Evolutionary conservation across 2,888 invertebrate genomes (phyloP), one percentile per base, ranked within the genome.

Genomic region (Mimumesa dahlbomi): DNA sequence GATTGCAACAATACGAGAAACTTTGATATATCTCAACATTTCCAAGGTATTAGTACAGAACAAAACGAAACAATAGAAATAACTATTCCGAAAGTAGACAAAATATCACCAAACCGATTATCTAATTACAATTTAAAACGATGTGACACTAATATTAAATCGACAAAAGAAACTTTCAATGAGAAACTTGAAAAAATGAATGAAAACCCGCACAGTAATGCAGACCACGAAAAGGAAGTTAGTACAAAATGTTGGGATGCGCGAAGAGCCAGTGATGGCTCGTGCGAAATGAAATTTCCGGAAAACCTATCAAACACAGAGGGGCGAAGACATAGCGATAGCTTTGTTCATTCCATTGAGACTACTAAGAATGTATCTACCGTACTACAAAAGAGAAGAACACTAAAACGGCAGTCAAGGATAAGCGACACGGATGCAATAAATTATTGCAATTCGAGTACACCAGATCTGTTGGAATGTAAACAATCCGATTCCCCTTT

Each of bases 341-440:
- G 83, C 2, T 65, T 64, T 13, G 66, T 75, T 16, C 65, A 43
- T 11, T 16, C 22, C 48, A 40, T 34, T 16, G 54, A 63, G 3
- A 42, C 45, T 22, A 16, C 22, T 11, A 57, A 19, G 13, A 38
- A 13, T 3, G 61, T 52, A 11, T 43, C 52, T 13, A 9, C 52
- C 7, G 31, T 66, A 34, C 34, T 34, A 3, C 49, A 66, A 38
- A 82, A 78, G 40, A 83, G 84, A 48, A 83, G 63, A 59, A 86
- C 82, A 42, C 66, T 89, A 2, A 87, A 79, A 52, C 83, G 88
- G 22, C 89, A 89, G 48, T 73, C 85, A 9, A 83, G 81, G 70
- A 73, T 88, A 50, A 81, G 73, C 16, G 87, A 85, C 14, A 50
- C 25, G 14, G 83, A 83, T 25, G 69, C 63, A 7, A 50, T 31